Evolutionary conservation across 2,113 vertebrate species (phyloP), one percentile per base, ranked within the genome.

Genomic region (Trichomycterus rosablanca): DNA sequence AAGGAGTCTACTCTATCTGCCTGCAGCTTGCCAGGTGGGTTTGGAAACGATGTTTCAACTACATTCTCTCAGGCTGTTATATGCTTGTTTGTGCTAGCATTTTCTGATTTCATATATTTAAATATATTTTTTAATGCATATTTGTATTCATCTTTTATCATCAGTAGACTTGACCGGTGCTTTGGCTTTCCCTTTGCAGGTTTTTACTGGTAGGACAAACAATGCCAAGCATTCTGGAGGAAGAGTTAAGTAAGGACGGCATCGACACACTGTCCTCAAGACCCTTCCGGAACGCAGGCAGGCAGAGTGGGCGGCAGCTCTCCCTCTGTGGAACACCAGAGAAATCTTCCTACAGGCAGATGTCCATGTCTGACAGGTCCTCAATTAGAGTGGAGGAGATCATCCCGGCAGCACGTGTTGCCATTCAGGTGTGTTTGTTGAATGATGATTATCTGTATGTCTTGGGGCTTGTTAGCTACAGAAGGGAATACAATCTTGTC

Each of bases 321-420:
- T 97, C 94, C 7, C 87, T 97, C 0, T 97, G 96, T 57, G 96
- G 93, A 1, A 97, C 94, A 2, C 96, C 95, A 1, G 96, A 97
- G 78, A 98, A 98, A 74, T 89, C 91, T 2, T 95, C 95, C 34
- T 94, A 96, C 81, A 80, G 95, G 11, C 96, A 97, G 78, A 85
- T 97, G 78, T 97, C 94, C 0, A 85, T 98, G 68, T 99, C 96
- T 2, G 96, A 99, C 62, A 89, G 96, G 71, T 96, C 95, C 20
- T 99, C 96, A 57, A 99, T 99, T 53, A 82, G 96, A 62, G 94
- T 99, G 0, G 96, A 99, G 72, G 96, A 99, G 73, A 98, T 99
- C 71, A 93, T 97, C 61, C 96, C 96, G 30, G 96, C 95, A 11
- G 95, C 96, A 5, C 89, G 96, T 37, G 95, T 97, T 1, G 96